Evolutionary conservation across 2,888 invertebrate genomes (phyloP).

Genomic region (Chymomyza caudatula): DNA sequence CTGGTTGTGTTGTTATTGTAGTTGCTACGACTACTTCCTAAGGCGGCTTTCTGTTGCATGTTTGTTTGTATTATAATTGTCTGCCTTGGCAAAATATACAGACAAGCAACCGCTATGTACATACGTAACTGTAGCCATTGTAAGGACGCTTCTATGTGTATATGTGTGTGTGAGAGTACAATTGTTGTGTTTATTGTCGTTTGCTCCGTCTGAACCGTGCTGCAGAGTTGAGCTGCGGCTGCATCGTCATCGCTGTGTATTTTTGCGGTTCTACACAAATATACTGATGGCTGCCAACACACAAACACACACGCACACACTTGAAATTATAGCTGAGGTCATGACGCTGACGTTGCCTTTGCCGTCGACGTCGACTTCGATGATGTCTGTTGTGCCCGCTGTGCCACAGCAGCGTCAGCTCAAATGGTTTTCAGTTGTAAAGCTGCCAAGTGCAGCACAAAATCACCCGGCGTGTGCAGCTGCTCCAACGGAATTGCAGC

Average conservation of each 20-base stretch:
- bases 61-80: constrained; percentile 69
- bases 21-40: constrained; percentile 50
- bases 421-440: constrained; percentile 63
- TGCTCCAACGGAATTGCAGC: constrained; percentile 62
- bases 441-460: constrained; percentile 58
- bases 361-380: constrained; percentile 48
- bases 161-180: constrained; percentile 26
- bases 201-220: constrained; percentile 29
- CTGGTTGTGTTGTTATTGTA: constrained; percentile 23
- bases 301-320: constrained; percentile 20
- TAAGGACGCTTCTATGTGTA: constrained; percentile 6
- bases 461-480: constrained; percentile 32
- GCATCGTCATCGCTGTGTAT: constrained; percentile 43
- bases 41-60: constrained; percentile 56
- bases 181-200: constrained; percentile 49
- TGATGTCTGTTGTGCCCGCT: constrained; percentile 43
- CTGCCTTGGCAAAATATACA: constrained; percentile 52
- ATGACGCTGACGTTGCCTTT: constrained; percentile 46
- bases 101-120: constrained; percentile 33
- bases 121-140: constrained; percentile 8
- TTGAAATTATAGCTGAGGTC: constrained; percentile 53
- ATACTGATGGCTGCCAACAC: constrained; percentile 55
- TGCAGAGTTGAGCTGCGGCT: constrained; percentile 11
- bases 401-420: constrained; percentile 42
- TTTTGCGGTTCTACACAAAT: constrained; percentile 66